Conservation (phyloP, 2,888 invertebrate genomes). For the Ctenicera cuprea region DNA sequence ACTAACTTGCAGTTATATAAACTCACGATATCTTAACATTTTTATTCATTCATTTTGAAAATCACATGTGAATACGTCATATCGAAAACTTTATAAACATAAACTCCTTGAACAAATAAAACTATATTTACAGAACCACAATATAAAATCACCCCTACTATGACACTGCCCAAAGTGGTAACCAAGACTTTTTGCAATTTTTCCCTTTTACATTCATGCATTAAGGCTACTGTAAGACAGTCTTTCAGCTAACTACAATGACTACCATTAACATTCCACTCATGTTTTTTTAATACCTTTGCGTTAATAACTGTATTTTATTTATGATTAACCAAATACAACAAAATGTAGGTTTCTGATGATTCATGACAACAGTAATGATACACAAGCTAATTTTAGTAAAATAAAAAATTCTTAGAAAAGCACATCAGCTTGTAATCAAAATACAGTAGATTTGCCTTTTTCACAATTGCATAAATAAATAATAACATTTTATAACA, state of each 20-base stretch:
- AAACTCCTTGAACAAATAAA: conserved; percentile 37
- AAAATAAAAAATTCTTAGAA: background rate
- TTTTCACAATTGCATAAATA: background rate
- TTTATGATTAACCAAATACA: conserved; percentile 9
- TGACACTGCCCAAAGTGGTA: conserved; percentile 35
- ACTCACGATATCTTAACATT: conserved; percentile 34
- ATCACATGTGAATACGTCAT: conserved; percentile 45
- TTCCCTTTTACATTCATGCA: conserved; percentile 27
- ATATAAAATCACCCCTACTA: conserved; percentile 33
- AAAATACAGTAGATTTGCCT: conserved; percentile 5
- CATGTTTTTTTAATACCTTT: background rate
- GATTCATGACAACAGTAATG: background rate
- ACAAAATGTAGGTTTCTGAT: background rate
- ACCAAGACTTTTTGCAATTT: conserved; percentile 30
- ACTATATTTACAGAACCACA: conserved; percentile 40
- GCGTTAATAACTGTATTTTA: background rate
- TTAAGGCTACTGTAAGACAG: conserved; percentile 40
- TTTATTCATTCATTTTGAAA: conserved; percentile 42
- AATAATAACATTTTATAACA: background rate
- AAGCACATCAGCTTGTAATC: conserved; percentile 1
- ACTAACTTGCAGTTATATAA: background rate
- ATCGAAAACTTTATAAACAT: conserved; percentile 42
- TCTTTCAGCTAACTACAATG: conserved; percentile 31
- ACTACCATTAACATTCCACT: conserved; percentile 36
- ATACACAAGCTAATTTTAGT: too few relatives aligned